These are phyloP conservation scores for Cotesia glomerata DNA, from an alignment of 1,140 invertebrate genomes.

Conservation along the genomic window DNA sequence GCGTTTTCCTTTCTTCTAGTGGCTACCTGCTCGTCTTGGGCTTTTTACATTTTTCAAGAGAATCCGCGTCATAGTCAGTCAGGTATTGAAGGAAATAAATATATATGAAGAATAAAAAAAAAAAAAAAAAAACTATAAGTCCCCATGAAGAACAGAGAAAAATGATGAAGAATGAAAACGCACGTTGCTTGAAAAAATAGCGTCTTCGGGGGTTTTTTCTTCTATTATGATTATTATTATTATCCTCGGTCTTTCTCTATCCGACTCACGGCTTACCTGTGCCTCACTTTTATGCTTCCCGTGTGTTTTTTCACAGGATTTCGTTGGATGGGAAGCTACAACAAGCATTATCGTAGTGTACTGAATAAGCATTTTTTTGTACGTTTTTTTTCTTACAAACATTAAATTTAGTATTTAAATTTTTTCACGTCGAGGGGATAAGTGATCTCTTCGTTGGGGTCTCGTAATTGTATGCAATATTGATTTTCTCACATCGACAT, in stretches of 20 bases:
- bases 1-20: slow-evolving; percentile 15
- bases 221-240: slow-evolving; percentile 43
- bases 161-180: slow-evolving; percentile 28
- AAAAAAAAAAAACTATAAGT: slow-evolving; percentile 33
- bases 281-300: slow-evolving; percentile 36
- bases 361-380: slow-evolving; percentile 24
- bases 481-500: slow-evolving; percentile 35
- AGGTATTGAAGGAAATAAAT: slow-evolving; percentile 47
- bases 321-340: slow-evolving; percentile 12
- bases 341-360: slow-evolving; percentile 12
- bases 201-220: slow-evolving; percentile 45
- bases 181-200: slow-evolving; percentile 37
- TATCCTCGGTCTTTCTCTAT: slow-evolving; percentile 36
- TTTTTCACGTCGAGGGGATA: slow-evolving; percentile 13
- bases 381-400: neutral
- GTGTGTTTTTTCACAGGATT: slow-evolving; percentile 28
- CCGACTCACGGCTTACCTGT: slow-evolving; percentile 35
- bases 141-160: neutral
- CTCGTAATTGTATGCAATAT: slow-evolving; percentile 19
- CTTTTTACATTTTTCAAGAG: slow-evolving; percentile 46
- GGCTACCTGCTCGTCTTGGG: slow-evolving; percentile 38
- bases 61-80: slow-evolving; percentile 38
- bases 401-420: neutral
- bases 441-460: slow-evolving; percentile 5
- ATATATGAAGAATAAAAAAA: slow-evolving; percentile 28